Evolutionary conservation across 2,888 invertebrate genomes (phyloP).

Genomic region (Cephus pulcher): DNA sequence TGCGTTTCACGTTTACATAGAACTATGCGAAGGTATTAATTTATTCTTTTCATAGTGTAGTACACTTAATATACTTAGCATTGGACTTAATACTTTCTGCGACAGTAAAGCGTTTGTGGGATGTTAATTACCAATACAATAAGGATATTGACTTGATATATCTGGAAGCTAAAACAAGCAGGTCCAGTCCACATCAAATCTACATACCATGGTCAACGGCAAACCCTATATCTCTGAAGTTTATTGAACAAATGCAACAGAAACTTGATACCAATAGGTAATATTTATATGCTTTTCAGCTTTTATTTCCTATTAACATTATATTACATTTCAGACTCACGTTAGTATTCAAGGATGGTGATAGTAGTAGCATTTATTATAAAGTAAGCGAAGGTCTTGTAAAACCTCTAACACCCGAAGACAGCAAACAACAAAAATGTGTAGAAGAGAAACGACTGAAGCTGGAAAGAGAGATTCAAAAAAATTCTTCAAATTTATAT

Average conservation of each 20-base stretch:
- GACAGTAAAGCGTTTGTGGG: constrained; percentile 66
- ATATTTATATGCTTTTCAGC: constrained; percentile 12
- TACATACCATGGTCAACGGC: constrained; percentile 66
- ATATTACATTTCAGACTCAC: constrained; percentile 46
- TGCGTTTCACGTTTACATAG: constrained; percentile 69
- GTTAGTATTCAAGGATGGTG: constrained; percentile 58
- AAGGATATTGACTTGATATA: constrained; percentile 62
- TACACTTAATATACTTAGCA: constrained; percentile 25
- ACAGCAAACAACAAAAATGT: constrained; percentile 44
- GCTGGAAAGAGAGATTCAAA: constrained; percentile 53
- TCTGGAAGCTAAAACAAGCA: constrained; percentile 63
- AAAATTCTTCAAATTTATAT: constrained; percentile 57
- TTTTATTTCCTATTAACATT: constrained; percentile 10
- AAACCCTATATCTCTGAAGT: constrained; percentile 59
- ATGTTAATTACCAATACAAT: constrained; percentile 66
- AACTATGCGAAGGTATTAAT: constrained; percentile 69
- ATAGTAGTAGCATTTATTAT: constrained; percentile 59
- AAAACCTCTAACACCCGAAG: constrained; percentile 53
- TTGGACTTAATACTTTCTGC: neutral
- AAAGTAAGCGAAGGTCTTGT: constrained; percentile 50
- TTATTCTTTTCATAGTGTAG: constrained; percentile 7
- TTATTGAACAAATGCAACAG: constrained; percentile 66
- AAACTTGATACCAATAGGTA: constrained; percentile 53
- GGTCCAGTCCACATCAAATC: constrained; percentile 53
- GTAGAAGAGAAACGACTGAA: constrained; percentile 47